Evolutionary conservation across 2,888 invertebrate genomes (phyloP), one percentile per base, ranked within the genome.

Genomic region (Nezara viridula): DNA sequence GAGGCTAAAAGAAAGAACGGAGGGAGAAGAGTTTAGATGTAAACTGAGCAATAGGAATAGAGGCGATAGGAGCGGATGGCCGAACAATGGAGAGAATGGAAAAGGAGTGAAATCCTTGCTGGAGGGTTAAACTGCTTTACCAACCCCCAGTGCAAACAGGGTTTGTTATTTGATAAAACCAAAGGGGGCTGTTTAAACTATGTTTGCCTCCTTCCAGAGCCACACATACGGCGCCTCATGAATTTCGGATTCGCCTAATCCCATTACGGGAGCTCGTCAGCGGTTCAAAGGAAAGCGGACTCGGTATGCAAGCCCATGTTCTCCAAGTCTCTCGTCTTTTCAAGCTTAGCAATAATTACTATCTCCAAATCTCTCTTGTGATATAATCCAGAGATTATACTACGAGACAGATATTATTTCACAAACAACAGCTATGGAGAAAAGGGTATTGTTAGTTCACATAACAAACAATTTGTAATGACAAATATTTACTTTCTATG

Each of bases 81-180:
- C 44, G 44, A 81, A 81, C 81, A 81, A 81, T 81, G 66, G 66
- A 73, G 66, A 44, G 44, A 81, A 81, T 81, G 44, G 40, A 81
- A n/a, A 81, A 81, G 66, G 44, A 81, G 81, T 81, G 81, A 81
- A 81, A 81, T 81, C 81, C 81, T 24, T n/a, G 81, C 24, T n/a
- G 40, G 44, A 47, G 81, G 81, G 81, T 40, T 86, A 86, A 86
- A 86, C 86, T 86, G 86, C 86, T 86, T 86, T 86, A 55, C 14
- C 24, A 27, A 9, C 86, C 60, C 86, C 52, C 55, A 86, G 86
- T 40, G 21, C 52, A 86, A 86, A 86, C 86, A 86, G 50, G 50
- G 40, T 52, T 66, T 88, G 77, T 88, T 88, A 88, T 88, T 88
- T 55, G 88, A 88, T 88, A 88, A 88, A 85, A 88, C 81, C 86